phyloP scores from a whole-genome alignment of 2,888 invertebrate genomes.

The Unio pictorum region DNA sequence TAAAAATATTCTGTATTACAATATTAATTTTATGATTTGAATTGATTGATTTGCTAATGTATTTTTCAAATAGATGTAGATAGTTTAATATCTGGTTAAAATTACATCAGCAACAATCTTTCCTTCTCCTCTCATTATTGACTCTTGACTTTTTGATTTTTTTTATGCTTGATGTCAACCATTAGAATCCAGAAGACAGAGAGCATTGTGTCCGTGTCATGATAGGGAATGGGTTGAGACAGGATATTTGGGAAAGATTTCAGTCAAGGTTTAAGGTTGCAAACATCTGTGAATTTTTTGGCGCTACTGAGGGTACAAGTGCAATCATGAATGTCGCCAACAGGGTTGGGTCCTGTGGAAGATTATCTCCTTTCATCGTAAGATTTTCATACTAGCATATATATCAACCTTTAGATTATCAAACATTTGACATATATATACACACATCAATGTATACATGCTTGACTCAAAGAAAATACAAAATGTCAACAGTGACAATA shows the following conservation, averaged over 20 bases:
- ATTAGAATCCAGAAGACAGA: slow-evolving; percentile 64
- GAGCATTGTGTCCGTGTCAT: slow-evolving; percentile 77
- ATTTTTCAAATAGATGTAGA: too few relatives aligned
- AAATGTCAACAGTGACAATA: too few relatives aligned
- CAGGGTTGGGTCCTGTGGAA: slow-evolving; percentile 69
- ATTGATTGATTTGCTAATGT: too few relatives aligned
- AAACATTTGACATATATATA: neutral
- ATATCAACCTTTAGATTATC: neutral
- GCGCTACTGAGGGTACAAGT: slow-evolving; percentile 96
- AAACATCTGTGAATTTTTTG: slow-evolving; percentile 91
- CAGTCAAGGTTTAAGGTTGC: slow-evolving; percentile 87
- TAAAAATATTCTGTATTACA: too few relatives aligned
- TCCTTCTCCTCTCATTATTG: too few relatives aligned
- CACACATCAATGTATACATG: too few relatives aligned
- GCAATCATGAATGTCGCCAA: slow-evolving; percentile 94
- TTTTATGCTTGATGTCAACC: slow-evolving; percentile 15
- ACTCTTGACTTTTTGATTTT: slow-evolving; percentile 14
- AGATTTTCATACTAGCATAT: neutral
- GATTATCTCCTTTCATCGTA: slow-evolving; percentile 53
- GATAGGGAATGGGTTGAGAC: slow-evolving; percentile 92
- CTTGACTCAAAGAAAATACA: too few relatives aligned
- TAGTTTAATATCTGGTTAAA: too few relatives aligned
- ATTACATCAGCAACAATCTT: too few relatives aligned
- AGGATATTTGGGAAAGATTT: slow-evolving; percentile 93
- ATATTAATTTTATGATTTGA: too few relatives aligned